Evolutionary conservation across 2,797 vertebrate species (phyloP).

Genomic region (Trachurus trachurus): DNA sequence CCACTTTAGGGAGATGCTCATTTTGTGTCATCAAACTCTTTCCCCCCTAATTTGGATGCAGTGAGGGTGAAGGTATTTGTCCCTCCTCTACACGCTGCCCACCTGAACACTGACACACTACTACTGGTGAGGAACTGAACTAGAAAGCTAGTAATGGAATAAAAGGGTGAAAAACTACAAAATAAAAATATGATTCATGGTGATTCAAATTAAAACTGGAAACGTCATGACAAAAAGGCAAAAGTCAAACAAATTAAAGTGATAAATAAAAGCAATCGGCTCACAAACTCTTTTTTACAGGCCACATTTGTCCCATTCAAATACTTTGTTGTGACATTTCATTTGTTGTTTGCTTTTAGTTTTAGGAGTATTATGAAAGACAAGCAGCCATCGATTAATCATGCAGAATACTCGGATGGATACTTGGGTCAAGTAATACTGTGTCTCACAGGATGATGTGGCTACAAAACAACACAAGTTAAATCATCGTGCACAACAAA

Average conservation of each 20-base stretch:
- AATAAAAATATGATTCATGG: constrained; percentile 9
- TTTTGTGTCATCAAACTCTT: neutral
- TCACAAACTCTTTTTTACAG: constrained; percentile 50
- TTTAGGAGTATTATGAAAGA: constrained; percentile 8
- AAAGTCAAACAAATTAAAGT: constrained; percentile 55
- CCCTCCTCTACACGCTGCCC: constrained; percentile 70
- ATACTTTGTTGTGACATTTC: neutral
- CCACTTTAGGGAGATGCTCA: neutral
- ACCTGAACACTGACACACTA: constrained; percentile 69
- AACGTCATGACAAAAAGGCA: constrained; percentile 28
- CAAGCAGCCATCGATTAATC: neutral
- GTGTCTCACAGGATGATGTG: neutral
- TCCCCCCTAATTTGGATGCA: constrained; percentile 15
- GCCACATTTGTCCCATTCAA: neutral
- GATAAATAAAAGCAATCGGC: constrained; percentile 77
- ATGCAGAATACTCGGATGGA: neutral
- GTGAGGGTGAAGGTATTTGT: constrained; percentile 27
- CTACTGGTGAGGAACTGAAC: constrained; percentile 83
- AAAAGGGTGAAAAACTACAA: constrained; percentile 54
- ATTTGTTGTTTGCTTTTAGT: neutral
- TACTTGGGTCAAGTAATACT: neutral
- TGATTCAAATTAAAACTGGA: constrained; percentile 46
- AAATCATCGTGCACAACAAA: neutral
- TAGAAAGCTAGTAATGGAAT: constrained; percentile 78
- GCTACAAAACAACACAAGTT: no score